These are phyloP conservation scores for Leptopterna dolabrata DNA, from an alignment of 2,888 invertebrate species.

Conservation along the genomic window DNA sequence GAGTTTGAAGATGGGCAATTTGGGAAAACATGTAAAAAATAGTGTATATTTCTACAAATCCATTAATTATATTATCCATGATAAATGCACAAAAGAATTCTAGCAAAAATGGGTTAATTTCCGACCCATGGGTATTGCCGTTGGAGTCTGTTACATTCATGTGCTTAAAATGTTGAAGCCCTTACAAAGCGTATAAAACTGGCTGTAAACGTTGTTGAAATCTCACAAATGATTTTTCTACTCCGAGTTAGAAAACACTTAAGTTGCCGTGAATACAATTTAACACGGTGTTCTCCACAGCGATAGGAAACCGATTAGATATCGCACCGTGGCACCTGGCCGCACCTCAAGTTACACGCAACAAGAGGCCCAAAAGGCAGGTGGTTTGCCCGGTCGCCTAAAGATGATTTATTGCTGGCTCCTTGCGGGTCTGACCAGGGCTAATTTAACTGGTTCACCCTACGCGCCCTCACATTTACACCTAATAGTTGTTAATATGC, in stretches of 20 bases:
- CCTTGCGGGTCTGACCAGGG: background rate
- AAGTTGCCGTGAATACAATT: background rate
- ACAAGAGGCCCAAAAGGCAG: background rate
- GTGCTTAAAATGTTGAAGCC: too few relatives aligned
- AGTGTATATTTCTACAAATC: too few relatives aligned
- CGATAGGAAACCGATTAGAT: constrained; percentile 7
- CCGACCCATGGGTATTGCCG: too few relatives aligned
- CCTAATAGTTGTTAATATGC: constrained; percentile 7
- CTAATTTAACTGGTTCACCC: background rate
- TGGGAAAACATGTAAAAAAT: too few relatives aligned
- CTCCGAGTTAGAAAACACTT: background rate
- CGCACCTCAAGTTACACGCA: constrained; percentile 1
- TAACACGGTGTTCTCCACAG: background rate
- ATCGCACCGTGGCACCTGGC: background rate
- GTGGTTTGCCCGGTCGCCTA: background rate
- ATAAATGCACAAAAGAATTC: too few relatives aligned
- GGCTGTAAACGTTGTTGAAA: too few relatives aligned
- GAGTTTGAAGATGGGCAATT: too few relatives aligned
- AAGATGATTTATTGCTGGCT: background rate
- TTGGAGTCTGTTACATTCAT: too few relatives aligned
- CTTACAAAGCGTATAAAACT: too few relatives aligned
- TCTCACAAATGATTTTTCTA: too few relatives aligned
- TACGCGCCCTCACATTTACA: background rate
- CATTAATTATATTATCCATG: too few relatives aligned
- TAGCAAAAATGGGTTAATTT: too few relatives aligned